Evolutionary conservation across 2,888 invertebrate genomes (phyloP).

Genomic region (Morpho helenor): DNA sequence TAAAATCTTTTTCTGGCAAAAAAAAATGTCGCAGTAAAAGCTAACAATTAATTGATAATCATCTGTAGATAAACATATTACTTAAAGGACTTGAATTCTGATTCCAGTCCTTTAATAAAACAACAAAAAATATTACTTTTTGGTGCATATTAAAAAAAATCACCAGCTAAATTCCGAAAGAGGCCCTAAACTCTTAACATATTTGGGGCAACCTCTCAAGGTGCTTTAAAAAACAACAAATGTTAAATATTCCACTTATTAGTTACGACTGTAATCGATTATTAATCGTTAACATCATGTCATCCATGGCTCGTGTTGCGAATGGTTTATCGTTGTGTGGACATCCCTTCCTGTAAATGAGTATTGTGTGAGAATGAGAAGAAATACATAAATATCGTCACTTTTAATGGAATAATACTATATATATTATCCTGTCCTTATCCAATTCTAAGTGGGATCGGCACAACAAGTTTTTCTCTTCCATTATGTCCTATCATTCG

Average conservation of each 20-base stretch:
- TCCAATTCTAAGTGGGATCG: no score
- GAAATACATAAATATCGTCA: background rate
- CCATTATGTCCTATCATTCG: no score
- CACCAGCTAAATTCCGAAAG: background rate
- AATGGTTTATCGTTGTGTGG: conserved; percentile 47
- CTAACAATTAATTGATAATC: no score
- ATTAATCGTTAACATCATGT: conserved; percentile 7
- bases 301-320: conserved; percentile 1
- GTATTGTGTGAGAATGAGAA: conserved; percentile 28
- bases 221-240: conserved; percentile 23
- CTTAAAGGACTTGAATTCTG: no score
- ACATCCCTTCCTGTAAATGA: conserved; percentile 70
- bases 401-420: background rate
- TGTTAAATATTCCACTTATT: conserved; percentile 1
- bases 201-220: conserved; percentile 34
- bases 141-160: background rate
- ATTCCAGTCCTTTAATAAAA: no score
- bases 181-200: conserved; percentile 17
- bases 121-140: no score
- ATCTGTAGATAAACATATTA: no score
- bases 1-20: no score
- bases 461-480: no score
- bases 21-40: no score
- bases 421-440: no score
- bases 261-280: conserved; percentile 8